Evolutionary conservation across 2,797 vertebrate species (phyloP).

Genomic region (Eospalax fontanierii): DNA sequence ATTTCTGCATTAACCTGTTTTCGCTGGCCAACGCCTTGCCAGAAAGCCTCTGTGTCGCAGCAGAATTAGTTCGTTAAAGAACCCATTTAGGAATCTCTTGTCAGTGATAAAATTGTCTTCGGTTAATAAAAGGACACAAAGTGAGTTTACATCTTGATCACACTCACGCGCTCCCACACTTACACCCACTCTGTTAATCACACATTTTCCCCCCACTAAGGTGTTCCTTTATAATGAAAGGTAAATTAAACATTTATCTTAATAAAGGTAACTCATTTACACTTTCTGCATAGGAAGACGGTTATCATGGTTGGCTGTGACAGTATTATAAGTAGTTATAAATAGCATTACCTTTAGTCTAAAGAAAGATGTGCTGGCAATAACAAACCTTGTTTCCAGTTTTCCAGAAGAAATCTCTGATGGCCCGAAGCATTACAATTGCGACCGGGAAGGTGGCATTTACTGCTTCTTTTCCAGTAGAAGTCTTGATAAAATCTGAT

Average conservation of each 20-base stretch:
- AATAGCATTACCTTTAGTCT: constrained; percentile 78
- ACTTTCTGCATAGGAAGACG: constrained; percentile 69
- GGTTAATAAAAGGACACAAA: constrained; percentile 88
- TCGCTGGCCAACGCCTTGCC: constrained; percentile 87
- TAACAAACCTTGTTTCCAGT: constrained; percentile 95
- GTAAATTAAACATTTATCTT: constrained; percentile 89
- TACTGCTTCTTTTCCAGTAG: constrained; percentile 97
- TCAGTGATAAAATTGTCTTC: constrained; percentile 90
- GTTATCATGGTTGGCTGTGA: constrained; percentile 40
- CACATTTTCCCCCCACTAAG: constrained; percentile 72
- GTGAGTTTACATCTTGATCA: constrained; percentile 89
- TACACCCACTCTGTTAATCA: constrained; percentile 79
- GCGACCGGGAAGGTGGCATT: constrained; percentile 97
- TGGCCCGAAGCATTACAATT: constrained; percentile 96
- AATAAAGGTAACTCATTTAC: constrained; percentile 81
- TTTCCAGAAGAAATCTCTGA: constrained; percentile 95
- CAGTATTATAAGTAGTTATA: constrained; percentile 80
- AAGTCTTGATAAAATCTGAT: constrained; percentile 99
- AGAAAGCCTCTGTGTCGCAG: constrained; percentile 86
- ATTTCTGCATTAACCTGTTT: constrained; percentile 92
- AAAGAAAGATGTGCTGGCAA: constrained; percentile 78
- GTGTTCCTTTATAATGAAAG: constrained; percentile 84
- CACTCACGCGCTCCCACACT: constrained; percentile 65
- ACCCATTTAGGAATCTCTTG: constrained; percentile 89
- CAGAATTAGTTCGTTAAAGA: constrained; percentile 90